A percentile compares a stretch with the other conserved stretches of the same genome.
Evolutionary conservation across 2,888 invertebrate species (phyloP).

Genomic region (Fabriciana adippe): DNA sequence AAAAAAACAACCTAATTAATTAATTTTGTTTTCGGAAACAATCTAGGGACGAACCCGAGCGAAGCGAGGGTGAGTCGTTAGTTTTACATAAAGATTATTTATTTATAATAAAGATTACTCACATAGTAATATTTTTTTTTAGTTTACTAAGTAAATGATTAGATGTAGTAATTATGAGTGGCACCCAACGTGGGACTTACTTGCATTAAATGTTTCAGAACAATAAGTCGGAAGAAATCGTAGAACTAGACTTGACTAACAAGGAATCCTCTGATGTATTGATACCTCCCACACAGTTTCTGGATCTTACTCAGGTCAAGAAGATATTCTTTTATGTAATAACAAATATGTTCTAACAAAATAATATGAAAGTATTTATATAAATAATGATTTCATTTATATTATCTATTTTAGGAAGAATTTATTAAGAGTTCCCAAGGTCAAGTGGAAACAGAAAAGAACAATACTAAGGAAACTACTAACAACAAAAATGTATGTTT

Average conservation of each 20-base stretch:
- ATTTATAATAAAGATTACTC: no score
- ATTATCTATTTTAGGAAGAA: constrained; percentile 5
- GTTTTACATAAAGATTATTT: no score
- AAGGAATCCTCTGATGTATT: constrained; percentile 47
- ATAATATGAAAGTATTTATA: neutral
- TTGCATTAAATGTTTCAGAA: neutral
- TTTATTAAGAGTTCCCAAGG: neutral
- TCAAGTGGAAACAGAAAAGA: constrained; percentile 3
- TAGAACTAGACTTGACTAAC: constrained; percentile 53
- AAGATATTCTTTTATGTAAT: neutral
- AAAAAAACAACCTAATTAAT: no score
- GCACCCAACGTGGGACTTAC: neutral
- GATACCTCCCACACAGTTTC: constrained; percentile 64
- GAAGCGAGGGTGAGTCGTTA: no score
- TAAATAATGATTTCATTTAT: neutral
- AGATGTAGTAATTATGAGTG: no score
- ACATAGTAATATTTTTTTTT: no score
- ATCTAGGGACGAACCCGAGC: no score
- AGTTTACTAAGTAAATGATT: no score
- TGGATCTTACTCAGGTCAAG: constrained; percentile 54
- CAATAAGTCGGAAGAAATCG: constrained; percentile 43
- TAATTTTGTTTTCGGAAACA: no score
- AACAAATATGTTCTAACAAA: neutral
- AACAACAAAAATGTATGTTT: neutral
- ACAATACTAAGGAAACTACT: constrained; percentile 1